Evolutionary conservation across 2,888 invertebrate species (phyloP).

Genomic region (Craniophora ligustri): DNA sequence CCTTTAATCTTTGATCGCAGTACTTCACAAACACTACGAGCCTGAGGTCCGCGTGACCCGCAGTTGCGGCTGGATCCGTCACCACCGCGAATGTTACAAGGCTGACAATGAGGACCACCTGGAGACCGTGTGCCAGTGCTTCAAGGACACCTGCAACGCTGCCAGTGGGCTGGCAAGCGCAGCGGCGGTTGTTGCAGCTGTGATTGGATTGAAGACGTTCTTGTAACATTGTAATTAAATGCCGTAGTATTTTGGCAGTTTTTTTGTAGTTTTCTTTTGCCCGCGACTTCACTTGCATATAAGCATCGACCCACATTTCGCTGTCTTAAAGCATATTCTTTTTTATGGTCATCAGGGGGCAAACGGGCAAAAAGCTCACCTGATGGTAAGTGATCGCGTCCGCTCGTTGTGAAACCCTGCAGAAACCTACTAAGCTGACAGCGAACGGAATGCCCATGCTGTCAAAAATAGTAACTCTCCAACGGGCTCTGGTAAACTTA

Average conservation of each 20-base stretch:
- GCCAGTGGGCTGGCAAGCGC: slow-evolving; percentile 25
- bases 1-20: slow-evolving; percentile 59
- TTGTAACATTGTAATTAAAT: slow-evolving; percentile 43
- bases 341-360: too few relatives aligned
- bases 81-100: slow-evolving; percentile 85
- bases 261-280: neutral
- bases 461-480: too few relatives aligned
- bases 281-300: neutral
- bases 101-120: slow-evolving; percentile 90
- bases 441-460: too few relatives aligned
- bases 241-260: slow-evolving; percentile 40
- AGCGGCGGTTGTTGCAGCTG: neutral
- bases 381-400: too few relatives aligned
- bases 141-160: slow-evolving; percentile 89
- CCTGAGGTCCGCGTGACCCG: slow-evolving; percentile 87
- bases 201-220: slow-evolving; percentile 13
- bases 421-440: too few relatives aligned
- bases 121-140: slow-evolving; percentile 90
- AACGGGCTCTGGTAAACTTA: too few relatives aligned
- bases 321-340: too few relatives aligned
- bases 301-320: too few relatives aligned
- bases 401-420: too few relatives aligned
- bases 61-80: slow-evolving; percentile 89
- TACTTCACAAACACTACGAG: slow-evolving; percentile 75
- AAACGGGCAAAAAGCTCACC: too few relatives aligned